Percentiles rank a stretch among this genome's conserved stretches.
These are phyloP conservation scores for Syrista parreyssii DNA, from an alignment of 2,888 invertebrate species.

Conservation along the genomic window DNA sequence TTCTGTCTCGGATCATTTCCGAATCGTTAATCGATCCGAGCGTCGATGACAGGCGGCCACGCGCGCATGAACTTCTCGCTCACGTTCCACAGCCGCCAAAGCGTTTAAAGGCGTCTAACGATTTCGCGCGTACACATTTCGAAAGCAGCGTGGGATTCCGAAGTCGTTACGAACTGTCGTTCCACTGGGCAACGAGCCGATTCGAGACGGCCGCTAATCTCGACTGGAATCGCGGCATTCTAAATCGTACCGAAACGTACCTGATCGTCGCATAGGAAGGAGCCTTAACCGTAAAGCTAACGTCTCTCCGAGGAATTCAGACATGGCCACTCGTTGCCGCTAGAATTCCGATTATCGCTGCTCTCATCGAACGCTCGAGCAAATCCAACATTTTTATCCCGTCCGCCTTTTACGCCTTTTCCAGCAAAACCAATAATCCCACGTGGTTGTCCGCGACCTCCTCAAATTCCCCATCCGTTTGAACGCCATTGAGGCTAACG, in stretches of 20 bases:
- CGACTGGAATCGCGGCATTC: constrained; percentile 40
- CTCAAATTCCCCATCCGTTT: neutral
- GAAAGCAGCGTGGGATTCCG: neutral
- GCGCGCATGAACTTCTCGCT: neutral
- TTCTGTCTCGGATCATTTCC: neutral
- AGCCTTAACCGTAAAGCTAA: neutral
- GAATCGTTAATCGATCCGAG: neutral
- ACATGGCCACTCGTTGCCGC: neutral
- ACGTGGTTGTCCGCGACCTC: neutral
- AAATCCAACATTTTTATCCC: neutral
- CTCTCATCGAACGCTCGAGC: neutral
- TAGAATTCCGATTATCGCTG: neutral
- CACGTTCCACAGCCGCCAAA: neutral
- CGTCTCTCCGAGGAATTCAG: neutral
- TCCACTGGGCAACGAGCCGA: neutral
- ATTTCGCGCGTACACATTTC: neutral
- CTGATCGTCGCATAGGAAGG: neutral
- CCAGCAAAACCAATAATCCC: neutral
- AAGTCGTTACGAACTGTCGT: neutral
- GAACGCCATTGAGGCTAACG: neutral
- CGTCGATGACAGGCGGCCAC: neutral
- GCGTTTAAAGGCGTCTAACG: neutral
- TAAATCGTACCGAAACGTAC: constrained; percentile 44
- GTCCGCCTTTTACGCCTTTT: neutral
- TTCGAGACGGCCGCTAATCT: constrained; percentile 13